Base-by-base conservation (phyloP, 2,797 vertebrate genomes). In the Enteromius anoplus region DNA sequence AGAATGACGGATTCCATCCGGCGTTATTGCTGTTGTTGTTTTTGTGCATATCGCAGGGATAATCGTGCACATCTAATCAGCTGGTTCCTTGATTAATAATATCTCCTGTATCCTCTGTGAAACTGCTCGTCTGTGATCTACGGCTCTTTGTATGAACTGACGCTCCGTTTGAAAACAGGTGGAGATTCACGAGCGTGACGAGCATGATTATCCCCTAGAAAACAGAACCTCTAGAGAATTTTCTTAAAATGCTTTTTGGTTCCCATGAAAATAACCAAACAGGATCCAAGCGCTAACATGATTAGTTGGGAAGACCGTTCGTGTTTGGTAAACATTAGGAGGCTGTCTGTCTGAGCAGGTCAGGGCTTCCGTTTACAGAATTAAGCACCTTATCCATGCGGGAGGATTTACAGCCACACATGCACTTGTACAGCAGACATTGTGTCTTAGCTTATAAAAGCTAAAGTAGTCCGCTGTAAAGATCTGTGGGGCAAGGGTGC, bases 401-500 rank as follows among this genome's bases (percentile, higher is more conserved):
- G 80, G 72, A 83, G 62, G 58, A 14, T 65, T 73, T 69, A 51
- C 68, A 78, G 75, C 26, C 81, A 81, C 80, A 60, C 79, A 65
- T 86, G 66, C 75, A 77, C 71, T 80, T 73, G 14, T 11, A 85
- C 15, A 55, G 80, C 29, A 80, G 65, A 58, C 29, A 5, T 51
- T 32, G 55, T 40, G 76, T 84, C 60, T 80, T 62, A 65, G 70
- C 81, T 85, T 82, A 72, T 87, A 77, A 85, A 85, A 80, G 26
- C 19, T 45, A 17, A 86, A 89, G 85, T 81, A 87, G 85, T 81
- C 45, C 80, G 78, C 79, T 65, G 78, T 62, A 77, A 51, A 69
- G 40, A 45, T 65, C 76, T 85, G 47, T n/a, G 17, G 76, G 80
- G 80, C 82, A 37, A 78, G 55, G 34, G 85, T 66, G 76, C 85